These are phyloP conservation scores for Lithophane ornitopus DNA, from an alignment of 2,888 invertebrate genomes.

Conservation along the genomic window DNA sequence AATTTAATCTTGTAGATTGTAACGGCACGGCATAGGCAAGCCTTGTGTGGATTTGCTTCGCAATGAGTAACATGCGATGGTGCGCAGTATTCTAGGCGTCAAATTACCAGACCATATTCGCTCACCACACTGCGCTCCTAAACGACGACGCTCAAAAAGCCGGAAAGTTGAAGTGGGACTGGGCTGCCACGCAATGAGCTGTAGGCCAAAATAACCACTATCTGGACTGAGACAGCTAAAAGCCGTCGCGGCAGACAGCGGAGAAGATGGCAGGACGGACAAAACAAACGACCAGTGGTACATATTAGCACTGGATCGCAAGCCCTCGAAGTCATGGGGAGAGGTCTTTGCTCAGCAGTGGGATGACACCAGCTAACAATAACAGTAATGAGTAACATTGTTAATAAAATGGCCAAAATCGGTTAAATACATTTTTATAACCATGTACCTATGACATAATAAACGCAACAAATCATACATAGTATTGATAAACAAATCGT, in stretches of 20 bases:
- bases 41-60: background rate
- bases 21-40: background rate
- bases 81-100: background rate
- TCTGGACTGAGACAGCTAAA: background rate
- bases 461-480: constrained; percentile 47
- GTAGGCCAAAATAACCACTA: background rate
- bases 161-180: background rate
- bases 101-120: background rate
- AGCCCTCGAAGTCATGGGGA: background rate
- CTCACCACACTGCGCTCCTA: background rate
- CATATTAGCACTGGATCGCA: background rate
- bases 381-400: background rate
- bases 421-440: constrained; percentile 29
- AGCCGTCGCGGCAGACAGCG: background rate
- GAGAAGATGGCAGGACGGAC: background rate
- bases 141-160: background rate
- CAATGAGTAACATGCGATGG: background rate
- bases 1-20: constrained; percentile 20
- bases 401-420: background rate
- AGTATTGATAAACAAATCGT: constrained; percentile 56
- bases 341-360: background rate
- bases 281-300: background rate
- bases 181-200: background rate
- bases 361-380: background rate
- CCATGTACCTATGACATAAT: constrained; percentile 58